Base-by-base conservation (phyloP, 1,140 invertebrate genomes). In the Nylanderia fulva region DNA sequence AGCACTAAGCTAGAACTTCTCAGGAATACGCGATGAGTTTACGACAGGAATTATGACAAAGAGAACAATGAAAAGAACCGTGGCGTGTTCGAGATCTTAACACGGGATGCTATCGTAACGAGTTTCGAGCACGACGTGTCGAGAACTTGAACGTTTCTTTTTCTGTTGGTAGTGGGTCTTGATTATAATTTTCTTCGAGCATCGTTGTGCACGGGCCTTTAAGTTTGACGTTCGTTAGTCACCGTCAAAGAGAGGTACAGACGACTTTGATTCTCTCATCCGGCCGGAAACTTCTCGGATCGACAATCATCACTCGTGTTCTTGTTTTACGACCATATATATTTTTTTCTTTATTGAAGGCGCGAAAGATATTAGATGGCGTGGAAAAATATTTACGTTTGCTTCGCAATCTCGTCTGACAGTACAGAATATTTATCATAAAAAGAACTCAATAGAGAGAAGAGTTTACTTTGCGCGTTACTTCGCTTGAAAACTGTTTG, bases 201-300 rank as follows among this genome's bases (percentile, higher is more conserved):
- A 15, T 48, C 75, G 60, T 33, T 64, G 60, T 24, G 29, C 27
- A 52, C n/a, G 27, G n/a, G n/a, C n/a, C 18, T 64, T 68, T 48
- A 79, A 52, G 75, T 79, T 66, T 42, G 45, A 66, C 42, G 60
- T 77, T 79, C 75, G 29, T 79, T 79, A 79, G 42, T 42, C 33
- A 29, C 61, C 61, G 61, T 79, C 75, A 79, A 79, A 79, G 75
- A 66, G 61, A 79, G n/a, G n/a, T 42, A 68, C 75, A n/a, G 29
- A 66, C 29, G 61, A 79, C 61, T 79, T 79, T 79, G 75, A 79
- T 79, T 79, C 75, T 64, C 5, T 13, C 11, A 60, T 52, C 74
- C 5, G 42, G 13, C 29, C 75, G 75, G 75, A 79, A 79, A 29
- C 15, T 33, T 29, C n/a, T 33, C 13, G 42, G 39, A 77, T 77